A percentile compares a stretch with the other conserved stretches of the same genome.
Evolutionary conservation across 64 coral and sea anemone species (phyloP).

Genomic region (Actinia equina): DNA sequence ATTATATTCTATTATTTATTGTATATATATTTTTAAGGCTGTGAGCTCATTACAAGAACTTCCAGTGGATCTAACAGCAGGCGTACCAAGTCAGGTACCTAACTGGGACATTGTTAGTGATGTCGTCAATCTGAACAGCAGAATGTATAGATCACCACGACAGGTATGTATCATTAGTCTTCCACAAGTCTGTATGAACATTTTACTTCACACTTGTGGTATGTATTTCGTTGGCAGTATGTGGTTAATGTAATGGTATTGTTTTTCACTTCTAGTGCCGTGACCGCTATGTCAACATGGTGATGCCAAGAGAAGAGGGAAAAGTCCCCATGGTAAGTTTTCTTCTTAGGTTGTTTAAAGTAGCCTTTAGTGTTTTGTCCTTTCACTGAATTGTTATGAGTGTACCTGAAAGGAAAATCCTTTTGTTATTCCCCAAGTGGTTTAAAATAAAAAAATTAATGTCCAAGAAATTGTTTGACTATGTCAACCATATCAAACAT

Average conservation of each 20-base stretch:
- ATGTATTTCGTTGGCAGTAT: too few species aligned
- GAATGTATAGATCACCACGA: slow-evolving; percentile 77
- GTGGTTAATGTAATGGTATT: not conserved
- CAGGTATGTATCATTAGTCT: slow-evolving; percentile 50
- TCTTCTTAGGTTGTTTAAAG: not conserved
- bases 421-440: too few species aligned
- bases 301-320: slow-evolving; percentile 95
- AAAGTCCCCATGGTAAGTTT: slow-evolving; percentile 92
- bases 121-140: slow-evolving; percentile 89
- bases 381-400: too few species aligned
- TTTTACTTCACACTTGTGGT: too few species aligned
- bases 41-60: slow-evolving; percentile 92
- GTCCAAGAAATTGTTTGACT: too few species aligned
- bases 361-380: too few species aligned
- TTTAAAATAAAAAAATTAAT: too few species aligned
- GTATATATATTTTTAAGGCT: slow-evolving; percentile 51
- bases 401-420: too few species aligned
- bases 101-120: slow-evolving; percentile 98
- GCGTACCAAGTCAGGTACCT: slow-evolving; percentile 84
- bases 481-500: too few species aligned
- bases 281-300: slow-evolving; percentile 93
- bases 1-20: not conserved
- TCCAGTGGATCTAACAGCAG: slow-evolving; percentile 83
- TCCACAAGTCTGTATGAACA: not conserved
- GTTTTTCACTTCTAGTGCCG: slow-evolving; percentile 64